Base-by-base conservation (phyloP, 2,888 invertebrate species). In the Brachylomia viminalis region DNA sequence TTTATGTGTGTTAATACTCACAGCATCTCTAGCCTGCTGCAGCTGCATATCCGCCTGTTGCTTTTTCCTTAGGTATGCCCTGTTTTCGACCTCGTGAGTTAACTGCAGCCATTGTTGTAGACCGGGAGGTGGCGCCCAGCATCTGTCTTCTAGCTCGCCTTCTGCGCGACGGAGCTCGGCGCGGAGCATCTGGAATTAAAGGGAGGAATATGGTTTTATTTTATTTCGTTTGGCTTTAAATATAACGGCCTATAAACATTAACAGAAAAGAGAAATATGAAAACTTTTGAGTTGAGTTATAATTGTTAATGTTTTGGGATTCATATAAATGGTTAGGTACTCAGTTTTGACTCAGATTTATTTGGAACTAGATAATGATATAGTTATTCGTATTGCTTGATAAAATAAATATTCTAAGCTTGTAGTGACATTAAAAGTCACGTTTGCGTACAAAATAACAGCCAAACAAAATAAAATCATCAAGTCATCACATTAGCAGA, bases 101-200 rank as follows among this genome's bases (percentile, higher is more conserved):
- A 99, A 97, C 92, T 99, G 99, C 27, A 99, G 96, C 99, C 99
- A 99, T 85, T 98, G 98, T 92, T 99, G 99, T 11, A 99, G 96
- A 5, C 98, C 98, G 1, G 97, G 97, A 0, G 99, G 99, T 0
- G 99, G 98, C 38, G 98, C 97, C 98, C 98, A 99, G 92, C 98
- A 98, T 75, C 98, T 97, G 92, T 98, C 98, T 89, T 99, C 98
- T 61, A 99, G 95, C 95, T 99, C 99, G 72, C 98, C 98, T 94
- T 99, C 99, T 0, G 99, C 98, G 23, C 99, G 97, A 86, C 98
- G 98, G 38, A 99, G 96, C 90, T 99, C 99, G 42, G 97, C 97
- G 80, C 98, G 97, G 70, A 98, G 94, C 97, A 98, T 98, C 98
- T 98, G 91, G 6, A 58, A 33, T 15, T n/a, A 52, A 23, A 8